Percentiles rank a stretch among this genome's conserved stretches.
Evolutionary conservation across 2,797 vertebrate genomes (phyloP).

Genomic region (Glyptemys insculpta): DNA sequence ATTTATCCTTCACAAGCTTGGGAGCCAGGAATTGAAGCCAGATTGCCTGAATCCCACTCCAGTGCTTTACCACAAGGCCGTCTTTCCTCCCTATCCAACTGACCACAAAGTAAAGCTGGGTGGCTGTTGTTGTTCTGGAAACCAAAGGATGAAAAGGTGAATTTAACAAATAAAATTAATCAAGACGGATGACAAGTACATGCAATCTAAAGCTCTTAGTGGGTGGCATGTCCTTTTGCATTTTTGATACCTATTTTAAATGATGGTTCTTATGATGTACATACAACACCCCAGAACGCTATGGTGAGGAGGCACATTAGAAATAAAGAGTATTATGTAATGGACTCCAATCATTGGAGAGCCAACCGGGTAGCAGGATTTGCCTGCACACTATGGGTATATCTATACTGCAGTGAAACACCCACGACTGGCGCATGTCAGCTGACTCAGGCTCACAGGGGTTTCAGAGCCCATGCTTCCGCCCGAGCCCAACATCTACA

Average conservation of each 20-base stretch:
- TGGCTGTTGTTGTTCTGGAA: not conserved
- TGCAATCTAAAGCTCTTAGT: not conserved
- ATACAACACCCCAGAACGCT: not conserved
- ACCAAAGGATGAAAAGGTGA: not conserved
- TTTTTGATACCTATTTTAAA: slow-evolving; percentile 18
- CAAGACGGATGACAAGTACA: accelerated
- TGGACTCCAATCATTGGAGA: not conserved
- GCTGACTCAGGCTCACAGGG: not conserved
- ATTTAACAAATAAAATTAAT: not conserved
- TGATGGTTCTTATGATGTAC: not conserved
- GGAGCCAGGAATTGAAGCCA: not conserved
- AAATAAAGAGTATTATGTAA: not conserved
- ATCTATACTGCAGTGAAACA: not conserved
- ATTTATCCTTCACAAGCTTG: not conserved
- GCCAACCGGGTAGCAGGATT: not conserved
- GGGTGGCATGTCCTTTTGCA: not conserved
- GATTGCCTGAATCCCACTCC: not conserved
- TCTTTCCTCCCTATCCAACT: not conserved
- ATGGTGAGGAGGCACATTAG: not conserved
- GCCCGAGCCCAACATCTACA: not conserved
- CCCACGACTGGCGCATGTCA: not conserved
- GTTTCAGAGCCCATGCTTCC: not conserved
- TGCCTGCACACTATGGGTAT: not conserved
- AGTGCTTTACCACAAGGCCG: accelerated
- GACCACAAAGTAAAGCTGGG: not conserved